A percentile compares a stretch with the other conserved stretches of the same genome.
Conservation (phyloP, 2,113 vertebrate species). For the Thalassoma bifasciatum region DNA sequence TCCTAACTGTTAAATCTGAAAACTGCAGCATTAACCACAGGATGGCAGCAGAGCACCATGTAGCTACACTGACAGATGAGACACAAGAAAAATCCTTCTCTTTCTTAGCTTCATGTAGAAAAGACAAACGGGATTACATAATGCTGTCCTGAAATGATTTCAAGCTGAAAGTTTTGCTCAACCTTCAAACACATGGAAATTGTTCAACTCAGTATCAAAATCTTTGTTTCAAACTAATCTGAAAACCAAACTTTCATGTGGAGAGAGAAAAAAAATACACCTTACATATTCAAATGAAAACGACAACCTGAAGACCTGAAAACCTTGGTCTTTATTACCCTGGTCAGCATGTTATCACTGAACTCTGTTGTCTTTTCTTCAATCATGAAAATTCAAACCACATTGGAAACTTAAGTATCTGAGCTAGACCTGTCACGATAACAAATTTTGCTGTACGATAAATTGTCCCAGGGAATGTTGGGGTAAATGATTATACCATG, state of each 20-base stretch:
- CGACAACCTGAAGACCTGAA: not conserved
- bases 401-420: no score
- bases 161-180: no score
- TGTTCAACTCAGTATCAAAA: not conserved
- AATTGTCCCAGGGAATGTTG: no score
- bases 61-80: not conserved
- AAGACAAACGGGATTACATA: not conserved
- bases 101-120: not conserved
- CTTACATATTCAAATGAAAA: not conserved
- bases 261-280: no score
- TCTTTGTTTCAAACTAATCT: not conserved
- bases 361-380: no score
- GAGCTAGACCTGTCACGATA: no score
- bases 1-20: not conserved
- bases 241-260: not conserved
- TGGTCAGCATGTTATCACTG: no score
- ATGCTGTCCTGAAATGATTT: not conserved
- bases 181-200: not conserved
- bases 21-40: conserved; percentile 42
- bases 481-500: no score
- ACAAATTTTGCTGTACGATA: no score
- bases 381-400: no score
- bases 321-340: no score
- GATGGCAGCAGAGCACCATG: conserved; percentile 49
- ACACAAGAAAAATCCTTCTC: not conserved